phyloP scores from a whole-genome alignment of 23 tunicate species.

The Corella eumyota region DNA sequence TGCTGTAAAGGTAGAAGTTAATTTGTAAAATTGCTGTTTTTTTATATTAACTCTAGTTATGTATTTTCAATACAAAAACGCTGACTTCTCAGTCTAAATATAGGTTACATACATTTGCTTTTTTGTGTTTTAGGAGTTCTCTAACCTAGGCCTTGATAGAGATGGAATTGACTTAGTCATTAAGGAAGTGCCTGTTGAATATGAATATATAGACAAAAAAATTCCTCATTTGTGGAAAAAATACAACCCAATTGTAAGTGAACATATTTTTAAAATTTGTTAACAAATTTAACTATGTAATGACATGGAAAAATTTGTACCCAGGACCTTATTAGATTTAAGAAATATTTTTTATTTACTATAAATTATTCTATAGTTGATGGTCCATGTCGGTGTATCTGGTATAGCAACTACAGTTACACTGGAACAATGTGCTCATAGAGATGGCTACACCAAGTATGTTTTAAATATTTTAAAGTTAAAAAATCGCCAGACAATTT shows the following conservation, averaged over 20 bases:
- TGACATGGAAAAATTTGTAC: no score
- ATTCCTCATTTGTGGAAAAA: slow-evolving; percentile 55
- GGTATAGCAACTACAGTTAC: slow-evolving; percentile 44
- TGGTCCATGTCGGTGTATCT: slow-evolving; percentile 84
- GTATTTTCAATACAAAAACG: no score
- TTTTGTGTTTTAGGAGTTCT: slow-evolving; percentile 23
- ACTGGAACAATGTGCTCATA: slow-evolving; percentile 70
- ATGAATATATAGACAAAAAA: slow-evolving; percentile 49
- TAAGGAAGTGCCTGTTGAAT: slow-evolving; percentile 56
- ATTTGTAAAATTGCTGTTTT: no score
- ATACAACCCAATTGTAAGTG: slow-evolving; percentile 71
- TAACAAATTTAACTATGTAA: no score
- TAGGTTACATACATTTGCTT: no score
- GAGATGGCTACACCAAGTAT: slow-evolving; percentile 43
- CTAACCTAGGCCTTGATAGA: slow-evolving; percentile 21
- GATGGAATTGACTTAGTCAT: slow-evolving; percentile 29
- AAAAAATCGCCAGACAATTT: no score
- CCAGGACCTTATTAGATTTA: no score
- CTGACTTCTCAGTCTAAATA: no score
- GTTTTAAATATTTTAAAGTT: no score
- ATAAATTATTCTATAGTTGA: slow-evolving; percentile 51
- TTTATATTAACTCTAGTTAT: no score
- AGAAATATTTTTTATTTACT: no score
- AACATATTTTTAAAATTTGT: no score
- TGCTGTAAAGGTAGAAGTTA: slow-evolving; percentile 43